Evolutionary conservation across 1,140 invertebrate genomes (phyloP).

Genomic region (Drosophila orosa): DNA sequence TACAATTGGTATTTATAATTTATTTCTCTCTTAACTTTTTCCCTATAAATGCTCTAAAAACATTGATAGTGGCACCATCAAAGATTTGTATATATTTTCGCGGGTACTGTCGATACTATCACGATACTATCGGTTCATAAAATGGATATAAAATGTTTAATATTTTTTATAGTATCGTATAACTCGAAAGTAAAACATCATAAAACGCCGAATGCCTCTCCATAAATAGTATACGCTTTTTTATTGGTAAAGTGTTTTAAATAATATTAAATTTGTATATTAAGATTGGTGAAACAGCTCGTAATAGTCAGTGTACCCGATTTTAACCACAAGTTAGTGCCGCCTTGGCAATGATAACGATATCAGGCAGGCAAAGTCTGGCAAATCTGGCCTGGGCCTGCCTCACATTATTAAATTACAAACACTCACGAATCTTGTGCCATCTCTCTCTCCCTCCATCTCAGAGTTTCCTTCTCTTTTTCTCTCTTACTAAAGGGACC

Average conservation of each 20-base stretch:
- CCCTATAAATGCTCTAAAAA: not conserved
- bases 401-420: constrained; percentile 80
- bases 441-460: constrained; percentile 7
- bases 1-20: too few species aligned
- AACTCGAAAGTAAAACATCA: not conserved
- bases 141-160: too few species aligned
- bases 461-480: not conserved
- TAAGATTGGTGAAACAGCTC: not conserved
- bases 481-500: constrained; percentile 5
- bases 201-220: not conserved
- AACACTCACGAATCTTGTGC: constrained; percentile 58
- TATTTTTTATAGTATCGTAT: too few species aligned
- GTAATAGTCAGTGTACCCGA: not conserved
- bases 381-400: constrained; percentile 41
- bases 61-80: not conserved
- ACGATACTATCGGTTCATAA: not conserved
- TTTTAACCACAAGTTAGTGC: constrained; percentile 31
- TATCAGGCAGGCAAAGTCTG: constrained; percentile 30
- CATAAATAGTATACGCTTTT: not conserved
- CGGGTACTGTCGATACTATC: not conserved
- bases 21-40: too few species aligned
- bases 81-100: not conserved
- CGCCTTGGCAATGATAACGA: constrained; percentile 61
- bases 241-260: not conserved
- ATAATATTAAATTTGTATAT: not conserved